A percentile compares a stretch with the other conserved stretches of the same genome.
Evolutionary conservation across 2,797 vertebrate genomes (phyloP).

Genomic region (Coreius guichenoti): DNA sequence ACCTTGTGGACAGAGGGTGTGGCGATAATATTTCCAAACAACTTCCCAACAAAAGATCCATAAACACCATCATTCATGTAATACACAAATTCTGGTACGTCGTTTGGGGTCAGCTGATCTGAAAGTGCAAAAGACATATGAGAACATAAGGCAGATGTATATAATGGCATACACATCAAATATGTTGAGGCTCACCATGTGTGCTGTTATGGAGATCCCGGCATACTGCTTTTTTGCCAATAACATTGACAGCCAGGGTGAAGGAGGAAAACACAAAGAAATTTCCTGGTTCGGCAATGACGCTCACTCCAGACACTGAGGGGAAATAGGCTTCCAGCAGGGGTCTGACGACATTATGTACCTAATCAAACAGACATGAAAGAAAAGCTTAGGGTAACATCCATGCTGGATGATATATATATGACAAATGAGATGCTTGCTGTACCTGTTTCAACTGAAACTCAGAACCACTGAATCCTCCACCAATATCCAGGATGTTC

Average conservation of each 20-base stretch:
- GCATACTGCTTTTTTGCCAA: slow-evolving; percentile 88
- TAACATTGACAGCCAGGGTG: slow-evolving; percentile 91
- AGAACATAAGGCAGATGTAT: neutral
- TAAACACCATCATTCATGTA: slow-evolving; percentile 98
- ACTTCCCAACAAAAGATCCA: slow-evolving; percentile 93
- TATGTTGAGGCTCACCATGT: slow-evolving; percentile 75
- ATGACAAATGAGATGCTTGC: neutral
- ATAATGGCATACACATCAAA: neutral
- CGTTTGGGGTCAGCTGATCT: slow-evolving; percentile 78
- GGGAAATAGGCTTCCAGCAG: slow-evolving; percentile 92
- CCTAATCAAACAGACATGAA: slow-evolving; percentile 69
- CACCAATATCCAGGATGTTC: slow-evolving; percentile 93
- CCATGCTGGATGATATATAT: neutral
- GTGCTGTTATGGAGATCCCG: slow-evolving; percentile 81
- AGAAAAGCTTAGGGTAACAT: neutral
- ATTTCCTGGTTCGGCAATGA: slow-evolving; percentile 92
- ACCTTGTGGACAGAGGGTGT: slow-evolving; percentile 96
- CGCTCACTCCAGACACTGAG: slow-evolving; percentile 86
- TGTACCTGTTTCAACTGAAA: slow-evolving; percentile 91
- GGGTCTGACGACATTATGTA: slow-evolving; percentile 87
- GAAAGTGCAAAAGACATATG: neutral
- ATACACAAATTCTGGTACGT: slow-evolving; percentile 89
- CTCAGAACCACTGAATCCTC: slow-evolving; percentile 91
- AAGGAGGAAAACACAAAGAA: slow-evolving; percentile 96
- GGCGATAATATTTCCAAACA: slow-evolving; percentile 89